Conservation (phyloP, 2,797 vertebrate species). For the Dallia pectoralis region DNA sequence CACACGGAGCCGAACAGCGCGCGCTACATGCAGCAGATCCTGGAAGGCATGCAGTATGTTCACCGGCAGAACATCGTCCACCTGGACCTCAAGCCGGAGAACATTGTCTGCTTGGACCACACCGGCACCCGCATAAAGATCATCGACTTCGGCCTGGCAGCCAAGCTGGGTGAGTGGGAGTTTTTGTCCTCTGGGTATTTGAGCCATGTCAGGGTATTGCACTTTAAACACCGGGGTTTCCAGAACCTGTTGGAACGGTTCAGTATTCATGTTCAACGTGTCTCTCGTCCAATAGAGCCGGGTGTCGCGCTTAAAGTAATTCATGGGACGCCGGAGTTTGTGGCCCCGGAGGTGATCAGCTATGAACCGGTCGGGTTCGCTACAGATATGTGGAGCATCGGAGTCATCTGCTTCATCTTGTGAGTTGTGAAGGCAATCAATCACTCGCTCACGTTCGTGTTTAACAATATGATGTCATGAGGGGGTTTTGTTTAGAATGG, state of each 20-base stretch:
- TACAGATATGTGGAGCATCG: conserved; percentile 88
- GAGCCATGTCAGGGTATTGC: neutral
- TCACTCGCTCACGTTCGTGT: neutral
- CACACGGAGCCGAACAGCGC: conserved; percentile 84
- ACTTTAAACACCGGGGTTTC: too few species aligned
- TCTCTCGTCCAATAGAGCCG: conserved; percentile 58
- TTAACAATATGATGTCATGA: neutral
- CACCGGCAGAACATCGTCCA: conserved; percentile 80
- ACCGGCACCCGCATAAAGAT: conserved; percentile 79
- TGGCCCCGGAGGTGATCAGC: conserved; percentile 84
- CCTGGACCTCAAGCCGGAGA: conserved; percentile 88
- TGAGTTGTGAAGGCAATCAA: conserved; percentile 55
- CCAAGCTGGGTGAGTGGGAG: conserved; percentile 74
- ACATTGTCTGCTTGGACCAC: conserved; percentile 81
- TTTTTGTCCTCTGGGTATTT: neutral
- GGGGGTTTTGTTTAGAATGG: too few species aligned
- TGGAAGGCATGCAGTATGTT: conserved; percentile 82
- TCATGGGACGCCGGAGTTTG: conserved; percentile 86
- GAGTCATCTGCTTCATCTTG: conserved; percentile 88
- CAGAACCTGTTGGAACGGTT: neutral
- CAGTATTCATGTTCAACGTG: neutral
- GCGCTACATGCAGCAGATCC: conserved; percentile 83
- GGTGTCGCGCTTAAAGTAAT: conserved; percentile 73
- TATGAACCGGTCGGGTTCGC: conserved; percentile 78
- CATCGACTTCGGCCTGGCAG: conserved; percentile 84